These are phyloP conservation scores for Typhlomys cinereus DNA, from an alignment of 2,113 vertebrate species.

Conservation along the genomic window DNA sequence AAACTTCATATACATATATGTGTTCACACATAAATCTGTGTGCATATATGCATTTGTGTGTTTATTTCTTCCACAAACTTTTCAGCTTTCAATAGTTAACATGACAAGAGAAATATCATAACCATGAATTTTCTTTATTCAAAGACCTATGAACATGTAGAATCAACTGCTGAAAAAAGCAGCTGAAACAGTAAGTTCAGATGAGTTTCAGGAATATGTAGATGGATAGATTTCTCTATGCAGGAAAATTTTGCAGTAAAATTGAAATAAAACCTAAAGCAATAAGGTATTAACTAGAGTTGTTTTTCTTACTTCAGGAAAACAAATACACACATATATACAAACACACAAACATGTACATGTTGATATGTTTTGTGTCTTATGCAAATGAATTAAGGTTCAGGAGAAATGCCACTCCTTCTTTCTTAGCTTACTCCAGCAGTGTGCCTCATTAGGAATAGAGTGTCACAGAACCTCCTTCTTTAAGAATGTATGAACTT, in stretches of 20 bases:
- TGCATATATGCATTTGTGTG: neutral
- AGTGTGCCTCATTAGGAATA: slow-evolving; percentile 59
- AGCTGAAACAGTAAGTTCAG: slow-evolving; percentile 7
- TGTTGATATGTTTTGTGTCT: neutral
- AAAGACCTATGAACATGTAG: slow-evolving; percentile 28
- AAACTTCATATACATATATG: neutral
- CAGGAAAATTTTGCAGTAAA: slow-evolving; percentile 2
- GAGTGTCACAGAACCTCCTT: neutral
- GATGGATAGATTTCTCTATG: neutral
- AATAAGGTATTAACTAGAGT: neutral
- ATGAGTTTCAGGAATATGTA: slow-evolving; percentile 25
- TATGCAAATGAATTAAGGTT: slow-evolving; percentile 32
- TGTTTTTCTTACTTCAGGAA: slow-evolving; percentile 17
- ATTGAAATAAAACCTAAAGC: slow-evolving; percentile 30
- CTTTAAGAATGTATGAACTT: slow-evolving; percentile 62
- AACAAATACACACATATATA: neutral
- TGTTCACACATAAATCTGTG: neutral
- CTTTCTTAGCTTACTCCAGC: slow-evolving; percentile 26
- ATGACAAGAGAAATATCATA: neutral
- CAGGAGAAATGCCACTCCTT: slow-evolving; percentile 35
- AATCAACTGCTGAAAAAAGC: slow-evolving; percentile 50
- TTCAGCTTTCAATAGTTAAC: slow-evolving; percentile 13
- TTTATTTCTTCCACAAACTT: neutral
- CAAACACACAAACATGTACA: neutral
- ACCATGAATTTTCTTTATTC: slow-evolving; percentile 16